phyloP scores from a whole-genome alignment of 92 coral and sea anemone genomes.

The Metridium senile region DNA sequence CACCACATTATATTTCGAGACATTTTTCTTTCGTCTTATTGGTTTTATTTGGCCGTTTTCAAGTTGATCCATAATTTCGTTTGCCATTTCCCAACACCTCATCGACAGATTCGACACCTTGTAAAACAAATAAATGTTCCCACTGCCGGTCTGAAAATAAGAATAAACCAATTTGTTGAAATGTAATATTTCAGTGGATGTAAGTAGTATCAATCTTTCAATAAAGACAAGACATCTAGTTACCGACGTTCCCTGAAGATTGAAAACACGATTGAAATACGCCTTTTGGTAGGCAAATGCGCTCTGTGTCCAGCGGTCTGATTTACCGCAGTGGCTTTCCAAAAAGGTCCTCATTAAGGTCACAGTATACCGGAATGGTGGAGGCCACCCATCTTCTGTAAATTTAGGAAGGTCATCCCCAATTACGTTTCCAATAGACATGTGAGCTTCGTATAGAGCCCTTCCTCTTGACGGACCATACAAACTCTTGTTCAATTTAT shows the following conservation, averaged over 20 bases:
- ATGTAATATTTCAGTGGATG: too few species aligned
- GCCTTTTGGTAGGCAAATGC: neutral
- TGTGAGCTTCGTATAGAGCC: neutral
- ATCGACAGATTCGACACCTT: neutral
- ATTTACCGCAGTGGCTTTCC: neutral
- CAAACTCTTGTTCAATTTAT: too few species aligned
- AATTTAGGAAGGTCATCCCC: conserved; percentile 2
- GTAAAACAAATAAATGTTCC: conserved; percentile 7
- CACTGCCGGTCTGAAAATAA: conserved; percentile 6
- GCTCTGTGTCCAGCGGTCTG: neutral
- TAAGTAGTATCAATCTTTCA: too few species aligned
- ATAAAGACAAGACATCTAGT: too few species aligned
- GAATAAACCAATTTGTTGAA: too few species aligned
- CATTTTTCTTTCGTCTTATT: neutral
- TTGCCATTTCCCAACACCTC: neutral
- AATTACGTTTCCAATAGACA: neutral
- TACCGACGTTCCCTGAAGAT: conserved; percentile 5
- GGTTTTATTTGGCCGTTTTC: neutral
- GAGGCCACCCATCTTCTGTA: conserved; percentile 10
- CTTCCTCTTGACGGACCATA: too few species aligned
- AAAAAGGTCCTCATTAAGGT: neutral
- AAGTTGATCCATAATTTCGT: neutral
- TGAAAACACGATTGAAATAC: conserved; percentile 3
- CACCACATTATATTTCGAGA: neutral
- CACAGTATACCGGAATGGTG: conserved; percentile 10